Evolutionary conservation across 2,888 invertebrate genomes (phyloP).

Genomic region (Gnatocerus cornutus): DNA sequence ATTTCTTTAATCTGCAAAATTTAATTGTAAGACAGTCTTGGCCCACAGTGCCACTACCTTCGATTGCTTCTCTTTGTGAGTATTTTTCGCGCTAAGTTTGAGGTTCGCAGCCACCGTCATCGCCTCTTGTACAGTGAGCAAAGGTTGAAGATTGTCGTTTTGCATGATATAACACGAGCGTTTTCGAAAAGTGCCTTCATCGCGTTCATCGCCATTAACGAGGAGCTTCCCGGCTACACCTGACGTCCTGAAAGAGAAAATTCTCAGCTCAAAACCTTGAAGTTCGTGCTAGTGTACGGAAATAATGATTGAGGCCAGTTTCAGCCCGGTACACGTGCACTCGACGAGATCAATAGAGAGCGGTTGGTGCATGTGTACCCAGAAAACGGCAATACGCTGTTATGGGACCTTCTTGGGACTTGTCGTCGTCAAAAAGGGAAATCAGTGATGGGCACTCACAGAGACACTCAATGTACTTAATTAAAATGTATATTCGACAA

Average conservation of each 20-base stretch:
- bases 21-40: not conserved
- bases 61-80: conserved; percentile 76
- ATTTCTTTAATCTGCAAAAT: conserved; percentile 84
- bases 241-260: conserved; percentile 66
- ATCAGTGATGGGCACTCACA: too few relatives aligned
- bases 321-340: conserved; percentile 58
- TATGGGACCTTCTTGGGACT: too few relatives aligned
- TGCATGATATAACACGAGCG: conserved; percentile 94
- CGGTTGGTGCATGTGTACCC: conserved; percentile 52
- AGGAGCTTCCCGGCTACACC: conserved; percentile 79
- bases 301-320: conserved; percentile 9
- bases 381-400: conserved; percentile 23
- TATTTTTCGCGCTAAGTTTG: conserved; percentile 82
- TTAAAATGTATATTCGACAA: too few relatives aligned
- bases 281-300: conserved; percentile 51
- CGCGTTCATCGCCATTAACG: conserved; percentile 81
- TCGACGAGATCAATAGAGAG: conserved; percentile 45
- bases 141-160: conserved; percentile 85
- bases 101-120: conserved; percentile 91
- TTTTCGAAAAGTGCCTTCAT: conserved; percentile 80
- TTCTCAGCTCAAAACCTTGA: too few relatives aligned
- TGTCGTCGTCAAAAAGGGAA: too few relatives aligned
- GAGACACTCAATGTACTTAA: too few relatives aligned
- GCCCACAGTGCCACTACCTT: conserved; percentile 75
- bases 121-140: conserved; percentile 89